Conservation (phyloP, 2,888 invertebrate genomes). For the Seira sanloemensis region DNA sequence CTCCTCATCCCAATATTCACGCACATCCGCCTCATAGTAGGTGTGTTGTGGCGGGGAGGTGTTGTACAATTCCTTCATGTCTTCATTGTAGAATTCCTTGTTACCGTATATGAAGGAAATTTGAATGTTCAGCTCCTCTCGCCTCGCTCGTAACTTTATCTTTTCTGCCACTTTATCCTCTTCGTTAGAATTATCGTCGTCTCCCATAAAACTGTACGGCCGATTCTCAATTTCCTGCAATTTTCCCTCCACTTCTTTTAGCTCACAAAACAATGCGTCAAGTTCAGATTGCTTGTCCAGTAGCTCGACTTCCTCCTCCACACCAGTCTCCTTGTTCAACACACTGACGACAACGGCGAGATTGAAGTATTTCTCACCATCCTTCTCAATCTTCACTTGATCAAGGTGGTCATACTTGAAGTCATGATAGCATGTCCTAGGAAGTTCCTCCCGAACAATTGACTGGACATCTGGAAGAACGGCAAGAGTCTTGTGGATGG, state of each 20-base stretch:
- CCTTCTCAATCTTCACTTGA: background rate
- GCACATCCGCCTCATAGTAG: no score
- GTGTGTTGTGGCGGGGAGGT: no score
- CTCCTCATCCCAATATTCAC: no score
- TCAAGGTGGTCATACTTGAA: background rate
- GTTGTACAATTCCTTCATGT: no score
- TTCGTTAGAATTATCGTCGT: no score
- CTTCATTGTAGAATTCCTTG: no score
- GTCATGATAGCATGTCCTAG: background rate
- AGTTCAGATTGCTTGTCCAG: background rate
- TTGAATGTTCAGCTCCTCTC: no score
- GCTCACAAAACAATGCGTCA: background rate
- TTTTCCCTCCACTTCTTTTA: background rate
- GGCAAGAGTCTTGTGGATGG: background rate
- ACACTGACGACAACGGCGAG: background rate
- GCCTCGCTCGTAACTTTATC: no score
- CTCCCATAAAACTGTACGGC: no score
- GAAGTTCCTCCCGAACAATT: background rate
- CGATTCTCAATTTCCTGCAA: background rate
- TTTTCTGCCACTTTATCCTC: no score
- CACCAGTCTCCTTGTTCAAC: background rate
- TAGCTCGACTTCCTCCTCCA: background rate
- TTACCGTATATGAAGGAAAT: no score
- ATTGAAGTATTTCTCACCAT: background rate
- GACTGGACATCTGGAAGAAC: background rate